Base-by-base conservation (phyloP, 2,888 invertebrate genomes). In the Dynastes tityus region DNA sequence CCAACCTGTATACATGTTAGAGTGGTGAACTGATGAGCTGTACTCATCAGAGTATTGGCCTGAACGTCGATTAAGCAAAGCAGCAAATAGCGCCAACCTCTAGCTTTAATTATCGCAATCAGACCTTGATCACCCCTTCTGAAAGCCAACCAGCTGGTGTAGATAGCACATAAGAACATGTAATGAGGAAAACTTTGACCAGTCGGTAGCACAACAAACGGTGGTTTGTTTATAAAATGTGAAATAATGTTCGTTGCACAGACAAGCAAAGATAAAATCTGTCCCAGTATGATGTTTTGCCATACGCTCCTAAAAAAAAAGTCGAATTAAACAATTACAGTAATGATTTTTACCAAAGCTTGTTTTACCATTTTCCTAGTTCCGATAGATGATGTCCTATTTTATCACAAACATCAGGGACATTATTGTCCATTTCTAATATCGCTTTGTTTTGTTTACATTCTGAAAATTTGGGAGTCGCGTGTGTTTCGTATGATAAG, bases 11-110 rank as follows among this genome's bases (percentile, higher is more conserved):
- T 92, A 85, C 93, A 94, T 64, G 93, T 93, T 77, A 94, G 89
- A 80, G 93, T 94, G 9, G 94, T 94, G 86, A 91, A 94, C 84
- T 92, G 92, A 89, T 96, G 96, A 0, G 96, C 95, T 86, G 94
- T 92, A 16, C 96, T 95, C 80, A 96, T 91, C 80, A 96, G 89
- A 88, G 94, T 96, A 86, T 95, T 94, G 5, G 96, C 96, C 89
- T 96, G 95, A n/a, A 97, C 96, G 86, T 97, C 96, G 80, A 96
- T 91, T 71, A 93, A 88, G 45, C 96, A 95, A 13, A 96, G 91
- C 81, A 96, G 88, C 80, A 95, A 89, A 84, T 96, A 93, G 82
- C 95, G 92, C 94, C 95, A 95, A 86, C 93, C 95, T 87, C 94
- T 92, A 85, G 92, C 91, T 83, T 91, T 91, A 81, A 95, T 88